Evolutionary conservation across 92 coral and sea anemone genomes (phyloP).

Genomic region (Actinostola sp.): DNA sequence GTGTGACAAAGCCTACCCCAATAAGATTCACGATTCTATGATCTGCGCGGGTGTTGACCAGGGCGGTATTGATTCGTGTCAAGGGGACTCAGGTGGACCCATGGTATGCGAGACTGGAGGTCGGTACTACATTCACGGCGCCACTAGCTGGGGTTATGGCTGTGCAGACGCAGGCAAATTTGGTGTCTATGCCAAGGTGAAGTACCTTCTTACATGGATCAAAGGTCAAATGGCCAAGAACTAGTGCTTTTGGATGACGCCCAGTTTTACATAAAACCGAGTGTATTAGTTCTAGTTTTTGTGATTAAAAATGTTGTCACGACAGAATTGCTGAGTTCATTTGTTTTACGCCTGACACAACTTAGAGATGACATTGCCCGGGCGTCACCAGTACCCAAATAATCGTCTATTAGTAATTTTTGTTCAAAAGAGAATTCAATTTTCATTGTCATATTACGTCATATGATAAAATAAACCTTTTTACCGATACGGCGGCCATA

Average conservation of each 20-base stretch:
- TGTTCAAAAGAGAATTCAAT: no score
- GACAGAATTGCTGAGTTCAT: no score
- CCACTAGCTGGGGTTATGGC: conserved; percentile 72
- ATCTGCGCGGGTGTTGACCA: conserved; percentile 65
- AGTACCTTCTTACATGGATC: conserved; percentile 42
- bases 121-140: conserved; percentile 59
- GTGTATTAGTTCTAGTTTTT: no score
- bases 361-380: no score
- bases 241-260: not conserved
- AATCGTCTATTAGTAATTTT: no score
- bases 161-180: conserved; percentile 59
- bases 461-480: no score
- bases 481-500: no score
- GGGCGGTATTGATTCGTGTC: conserved; percentile 70
- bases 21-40: conserved; percentile 66
- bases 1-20: conserved; percentile 55
- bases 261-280: no score
- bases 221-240: conserved; percentile 34
- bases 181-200: conserved; percentile 70
- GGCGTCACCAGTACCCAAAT: no score
- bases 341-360: no score
- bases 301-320: no score
- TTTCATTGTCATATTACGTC: no score
- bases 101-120: conserved; percentile 62
- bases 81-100: conserved; percentile 70